Conservation (phyloP, 2,888 invertebrate genomes). For the Neria commutata region DNA sequence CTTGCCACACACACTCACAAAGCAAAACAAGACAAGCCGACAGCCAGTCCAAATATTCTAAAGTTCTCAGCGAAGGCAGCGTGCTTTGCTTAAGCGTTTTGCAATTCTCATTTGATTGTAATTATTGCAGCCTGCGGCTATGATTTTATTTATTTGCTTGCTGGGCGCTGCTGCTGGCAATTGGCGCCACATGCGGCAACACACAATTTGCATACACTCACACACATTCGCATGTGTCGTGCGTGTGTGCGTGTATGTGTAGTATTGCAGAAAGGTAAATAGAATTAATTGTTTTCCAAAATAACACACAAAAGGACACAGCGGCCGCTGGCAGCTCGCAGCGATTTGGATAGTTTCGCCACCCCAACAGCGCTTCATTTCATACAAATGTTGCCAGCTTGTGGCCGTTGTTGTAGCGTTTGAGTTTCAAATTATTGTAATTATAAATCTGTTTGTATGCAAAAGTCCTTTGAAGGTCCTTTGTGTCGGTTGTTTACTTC, state of each 20-base stretch:
- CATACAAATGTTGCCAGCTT: background rate
- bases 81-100: no score
- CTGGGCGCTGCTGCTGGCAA: no score
- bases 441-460: background rate
- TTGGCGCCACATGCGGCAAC: background rate
- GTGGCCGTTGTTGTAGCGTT: background rate
- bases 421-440: background rate
- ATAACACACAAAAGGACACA: conserved; percentile 40
- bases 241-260: no score
- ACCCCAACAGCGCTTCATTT: background rate
- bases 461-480: background rate
- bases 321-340: conserved; percentile 31
- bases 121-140: background rate
- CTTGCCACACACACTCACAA: background rate
- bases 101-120: no score
- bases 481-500: background rate
- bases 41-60: no score
- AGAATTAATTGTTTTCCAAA: conserved; percentile 50
- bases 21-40: no score
- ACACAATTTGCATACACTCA: background rate
- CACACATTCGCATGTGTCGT: no score
- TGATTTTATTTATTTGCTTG: background rate
- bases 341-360: conserved; percentile 15
- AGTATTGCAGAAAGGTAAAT: conserved; percentile 38
- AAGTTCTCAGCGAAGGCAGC: no score